Evolutionary conservation across 1,140 invertebrate genomes (phyloP).

Genomic region (Bombus cullumanus): DNA sequence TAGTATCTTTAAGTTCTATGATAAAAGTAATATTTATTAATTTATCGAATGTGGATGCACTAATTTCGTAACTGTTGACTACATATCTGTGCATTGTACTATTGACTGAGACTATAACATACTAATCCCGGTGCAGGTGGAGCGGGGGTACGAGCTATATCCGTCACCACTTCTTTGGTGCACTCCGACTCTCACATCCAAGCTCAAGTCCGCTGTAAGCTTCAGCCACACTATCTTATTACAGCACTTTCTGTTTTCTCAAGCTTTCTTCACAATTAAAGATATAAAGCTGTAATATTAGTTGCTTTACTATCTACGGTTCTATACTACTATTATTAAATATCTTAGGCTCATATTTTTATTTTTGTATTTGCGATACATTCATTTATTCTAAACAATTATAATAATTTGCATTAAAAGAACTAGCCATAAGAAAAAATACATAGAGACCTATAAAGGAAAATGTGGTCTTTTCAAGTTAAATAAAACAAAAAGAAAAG

Average conservation of each 20-base stretch:
- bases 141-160: slow-evolving; percentile 78
- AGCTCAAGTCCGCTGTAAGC: slow-evolving; percentile 81
- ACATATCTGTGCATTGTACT: slow-evolving; percentile 44
- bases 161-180: slow-evolving; percentile 78
- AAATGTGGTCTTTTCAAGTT: no score
- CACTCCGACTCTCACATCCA: slow-evolving; percentile 77
- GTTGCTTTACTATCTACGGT: slow-evolving; percentile 27
- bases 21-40: slow-evolving; percentile 38
- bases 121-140: slow-evolving; percentile 82
- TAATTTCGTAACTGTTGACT: slow-evolving; percentile 27
- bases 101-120: slow-evolving; percentile 77
- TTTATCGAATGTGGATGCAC: slow-evolving; percentile 34
- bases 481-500: slow-evolving; percentile 7
- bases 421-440: neutral
- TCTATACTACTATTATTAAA: neutral
- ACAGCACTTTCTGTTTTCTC: slow-evolving; percentile 58
- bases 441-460: neutral
- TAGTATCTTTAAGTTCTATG: slow-evolving; percentile 11
- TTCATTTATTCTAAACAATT: neutral
- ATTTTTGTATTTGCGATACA: slow-evolving; percentile 12
- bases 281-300: slow-evolving; percentile 3
- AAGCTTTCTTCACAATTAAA: slow-evolving; percentile 7
- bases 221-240: slow-evolving; percentile 77
- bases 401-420: neutral
- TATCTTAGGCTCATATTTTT: neutral